Percentiles rank a stretch among this genome's conserved stretches.
phyloP scores from a whole-genome alignment of 2,113 vertebrate species.

The Okapia johnstoni region DNA sequence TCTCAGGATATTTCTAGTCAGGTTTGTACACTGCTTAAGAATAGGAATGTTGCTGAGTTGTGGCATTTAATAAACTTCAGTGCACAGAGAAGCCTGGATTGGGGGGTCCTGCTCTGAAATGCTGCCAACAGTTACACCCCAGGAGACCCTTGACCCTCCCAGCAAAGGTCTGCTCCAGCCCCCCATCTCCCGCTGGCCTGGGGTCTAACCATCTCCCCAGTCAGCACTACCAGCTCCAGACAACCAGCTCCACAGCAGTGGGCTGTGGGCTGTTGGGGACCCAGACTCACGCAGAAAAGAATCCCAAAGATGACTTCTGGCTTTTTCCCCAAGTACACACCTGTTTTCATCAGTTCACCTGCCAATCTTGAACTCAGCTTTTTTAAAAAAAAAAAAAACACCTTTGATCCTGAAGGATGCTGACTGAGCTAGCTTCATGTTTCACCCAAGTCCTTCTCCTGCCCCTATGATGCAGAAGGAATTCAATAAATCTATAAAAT shows the following conservation, averaged over 20 bases:
- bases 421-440: neutral
- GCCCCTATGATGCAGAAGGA: neutral
- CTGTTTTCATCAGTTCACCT: neutral
- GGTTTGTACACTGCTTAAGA: neutral
- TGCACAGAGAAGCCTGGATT: neutral
- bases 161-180: neutral
- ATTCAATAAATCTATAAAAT: neutral
- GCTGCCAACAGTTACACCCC: neutral
- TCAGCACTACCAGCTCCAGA: neutral
- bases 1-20: constrained; percentile 12
- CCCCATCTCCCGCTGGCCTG: neutral
- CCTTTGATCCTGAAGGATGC: neutral
- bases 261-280: neutral
- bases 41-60: neutral
- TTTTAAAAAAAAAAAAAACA: neutral
- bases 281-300: neutral
- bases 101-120: neutral
- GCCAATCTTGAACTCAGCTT: neutral
- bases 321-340: neutral
- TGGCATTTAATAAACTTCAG: neutral
- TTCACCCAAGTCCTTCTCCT: neutral
- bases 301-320: neutral
- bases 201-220: neutral
- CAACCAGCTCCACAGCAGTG: neutral
- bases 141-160: neutral